Evolutionary conservation across 1,140 invertebrate species (phyloP), one percentile per base, ranked within the genome.

Genomic region (Metaphire vulgaris): DNA sequence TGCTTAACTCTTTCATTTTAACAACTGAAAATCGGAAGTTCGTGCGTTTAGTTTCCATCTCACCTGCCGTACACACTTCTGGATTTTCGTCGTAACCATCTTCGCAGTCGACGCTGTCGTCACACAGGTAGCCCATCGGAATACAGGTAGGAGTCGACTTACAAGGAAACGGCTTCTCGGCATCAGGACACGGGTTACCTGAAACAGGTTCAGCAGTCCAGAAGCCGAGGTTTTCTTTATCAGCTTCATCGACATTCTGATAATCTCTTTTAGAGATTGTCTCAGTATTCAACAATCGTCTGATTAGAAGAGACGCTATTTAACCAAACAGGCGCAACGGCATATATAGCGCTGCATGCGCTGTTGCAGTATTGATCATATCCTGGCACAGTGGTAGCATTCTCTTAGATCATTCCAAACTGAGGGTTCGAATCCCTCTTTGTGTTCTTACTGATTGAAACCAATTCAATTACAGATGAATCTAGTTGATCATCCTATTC

Each of bases 81-180:
- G 77, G 73, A 31, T 83, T 81, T 76, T 84, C 83, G 72, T 84
- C 83, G 76, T 81, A 83, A 30, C 81, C 81, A 34, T 81, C 83
- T 0, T 81, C 80, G 77, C 83, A 84, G 72, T 84, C 83, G 31
- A 74, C 79, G 71, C 81, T 82, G 30, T 79, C 80, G 74, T 84
- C 83, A 77, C 83, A 84, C 2, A 84, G 77, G 72, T 78, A 81
- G 15, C 80, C 79, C 69, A 84, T 79, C 21, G 82, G 80, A 78
- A 84, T 82, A 77, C 83, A 84, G 26, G 74, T 81, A 0, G 77
- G 72, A 29, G 80, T 77, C 30, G 77, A 70, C 74, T 81, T 79
- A 73, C 83, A 84, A 75, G 83, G 80, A 74, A 82, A 84, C 29
- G 83, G 83, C 66, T 81, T 79, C 15, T 80, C 81, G 21, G 79